Conservation (phyloP, 1,140 invertebrate species). For the Drosophila pseudoobscura region DNA sequence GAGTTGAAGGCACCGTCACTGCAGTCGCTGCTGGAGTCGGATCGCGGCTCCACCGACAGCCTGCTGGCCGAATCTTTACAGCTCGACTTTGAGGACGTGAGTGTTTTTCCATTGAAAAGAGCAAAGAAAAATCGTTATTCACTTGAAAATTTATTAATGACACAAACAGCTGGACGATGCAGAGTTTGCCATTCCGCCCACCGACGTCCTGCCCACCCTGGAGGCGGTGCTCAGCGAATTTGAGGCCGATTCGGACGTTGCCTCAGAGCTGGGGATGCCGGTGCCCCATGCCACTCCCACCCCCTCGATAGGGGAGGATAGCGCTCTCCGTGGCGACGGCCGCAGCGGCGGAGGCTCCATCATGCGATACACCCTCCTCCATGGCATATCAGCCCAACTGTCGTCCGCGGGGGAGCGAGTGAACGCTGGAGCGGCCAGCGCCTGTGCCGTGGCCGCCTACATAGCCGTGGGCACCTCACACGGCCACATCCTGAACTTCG, state of each 20-base stretch:
- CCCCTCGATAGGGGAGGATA: slow-evolving; percentile 78
- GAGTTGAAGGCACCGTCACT: slow-evolving; percentile 85
- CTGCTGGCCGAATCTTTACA: slow-evolving; percentile 85
- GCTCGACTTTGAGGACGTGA: slow-evolving; percentile 88
- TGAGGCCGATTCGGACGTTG: slow-evolving; percentile 86
- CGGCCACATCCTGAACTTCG: slow-evolving; percentile 95
- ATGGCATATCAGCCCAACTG: slow-evolving; percentile 94
- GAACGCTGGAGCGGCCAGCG: slow-evolving; percentile 94
- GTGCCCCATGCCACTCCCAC: slow-evolving; percentile 84
- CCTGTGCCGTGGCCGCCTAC: slow-evolving; percentile 89
- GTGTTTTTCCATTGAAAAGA: slow-evolving; percentile 19
- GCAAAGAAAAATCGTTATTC: neutral
- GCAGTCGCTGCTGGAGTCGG: slow-evolving; percentile 86
- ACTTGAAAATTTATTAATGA: slow-evolving; percentile 1
- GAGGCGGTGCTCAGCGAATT: slow-evolving; percentile 93
- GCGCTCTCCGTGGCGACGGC: slow-evolving; percentile 56
- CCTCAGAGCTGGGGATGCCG: slow-evolving; percentile 84
- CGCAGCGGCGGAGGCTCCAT: slow-evolving; percentile 86
- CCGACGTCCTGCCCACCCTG: slow-evolving; percentile 90
- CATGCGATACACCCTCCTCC: slow-evolving; percentile 91
- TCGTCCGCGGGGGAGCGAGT: slow-evolving; percentile 92
- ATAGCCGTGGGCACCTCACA: slow-evolving; percentile 96
- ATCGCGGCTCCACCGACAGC: slow-evolving; percentile 87
- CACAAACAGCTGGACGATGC: slow-evolving; percentile 88
- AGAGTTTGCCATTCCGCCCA: slow-evolving; percentile 92